Base-by-base conservation (phyloP, 2,888 invertebrate genomes). In the Cryptocheilus praepositus region DNA sequence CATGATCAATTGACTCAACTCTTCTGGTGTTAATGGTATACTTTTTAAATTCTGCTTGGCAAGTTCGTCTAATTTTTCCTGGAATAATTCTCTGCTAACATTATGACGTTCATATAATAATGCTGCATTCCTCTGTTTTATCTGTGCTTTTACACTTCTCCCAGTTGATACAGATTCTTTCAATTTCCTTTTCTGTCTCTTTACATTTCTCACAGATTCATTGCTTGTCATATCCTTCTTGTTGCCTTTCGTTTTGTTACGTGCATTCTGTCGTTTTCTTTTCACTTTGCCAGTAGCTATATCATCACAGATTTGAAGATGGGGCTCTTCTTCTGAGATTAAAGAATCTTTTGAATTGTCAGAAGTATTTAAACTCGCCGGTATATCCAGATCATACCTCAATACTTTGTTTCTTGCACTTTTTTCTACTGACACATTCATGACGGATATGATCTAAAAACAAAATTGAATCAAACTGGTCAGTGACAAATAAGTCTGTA, bases 11-110 rank as follows among this genome's bases (percentile, higher is more conserved):
- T 54, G 21, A 11, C 52, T 52, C 5, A 73, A 46, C 54, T 74
- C 73, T 3, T 55, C 44, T 11, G 19, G 44, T 3, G 68, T 74
- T 8, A 71, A 63, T 0, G 19, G 60, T 8, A 61, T n/a, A 22
- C 45, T 25, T 11, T 36, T 43, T 18, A 54, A n/a, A 4, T 15
- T n/a, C 22, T 15, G 25, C 36, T 36, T 36, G 7, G 7, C 13
- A 11, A 36, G 36, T 11, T 11, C 13, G 1, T 36, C 36, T 11
- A 36, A 7, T 11, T 36, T 4, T 36, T 5, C 13, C 36, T 36
- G 4, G 11, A 4, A 36, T 11, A 36, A 8, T 36, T 36, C 36
- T 36, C 36, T 36, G 11, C 8, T 36, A 7, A 36, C 1, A 2
- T 36, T 36, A 1, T 11, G 36, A 36, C 36, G 3, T 36, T 1